Conservation (phyloP, 2,797 vertebrate genomes). For the Acipenser transmontanus region DNA sequence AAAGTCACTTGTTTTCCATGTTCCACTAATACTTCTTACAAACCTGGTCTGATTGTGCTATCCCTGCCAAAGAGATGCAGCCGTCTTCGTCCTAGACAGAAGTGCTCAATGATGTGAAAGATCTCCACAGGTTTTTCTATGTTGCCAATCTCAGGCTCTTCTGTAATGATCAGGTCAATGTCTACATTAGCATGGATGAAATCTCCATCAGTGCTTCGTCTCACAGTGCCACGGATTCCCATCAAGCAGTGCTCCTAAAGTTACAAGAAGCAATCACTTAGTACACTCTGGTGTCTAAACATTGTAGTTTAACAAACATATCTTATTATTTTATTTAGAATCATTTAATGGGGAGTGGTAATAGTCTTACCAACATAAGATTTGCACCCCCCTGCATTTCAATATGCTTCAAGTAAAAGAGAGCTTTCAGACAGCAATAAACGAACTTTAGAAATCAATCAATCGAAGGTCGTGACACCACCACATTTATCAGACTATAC, state of each 20-base stretch:
- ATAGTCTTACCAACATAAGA: too few species aligned
- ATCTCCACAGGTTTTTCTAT: slow-evolving; percentile 97
- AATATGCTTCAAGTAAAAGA: slow-evolving; percentile 13
- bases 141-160: slow-evolving; percentile 94
- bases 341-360: too few species aligned
- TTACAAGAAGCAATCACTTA: too few species aligned
- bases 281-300: too few species aligned
- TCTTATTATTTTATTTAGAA: too few species aligned
- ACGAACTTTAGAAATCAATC: slow-evolving; percentile 9
- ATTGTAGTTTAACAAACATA: too few species aligned
- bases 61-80: slow-evolving; percentile 93
- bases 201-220: slow-evolving; percentile 87
- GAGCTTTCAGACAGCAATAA: slow-evolving; percentile 9
- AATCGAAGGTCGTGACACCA: neutral
- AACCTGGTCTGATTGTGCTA: slow-evolving; percentile 92
- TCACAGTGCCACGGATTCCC: slow-evolving; percentile 95
- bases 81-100: slow-evolving; percentile 86
- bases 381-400: slow-evolving; percentile 19
- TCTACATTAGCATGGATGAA: slow-evolving; percentile 98
- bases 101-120: slow-evolving; percentile 96
- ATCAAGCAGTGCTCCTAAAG: slow-evolving; percentile 94
- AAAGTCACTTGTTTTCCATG: too few species aligned
- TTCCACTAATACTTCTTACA: too few species aligned
- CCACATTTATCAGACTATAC: neutral
- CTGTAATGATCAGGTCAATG: slow-evolving; percentile 95